phyloP scores from a whole-genome alignment of 2,113 vertebrate species.

The Cyprinodon variegatus region DNA sequence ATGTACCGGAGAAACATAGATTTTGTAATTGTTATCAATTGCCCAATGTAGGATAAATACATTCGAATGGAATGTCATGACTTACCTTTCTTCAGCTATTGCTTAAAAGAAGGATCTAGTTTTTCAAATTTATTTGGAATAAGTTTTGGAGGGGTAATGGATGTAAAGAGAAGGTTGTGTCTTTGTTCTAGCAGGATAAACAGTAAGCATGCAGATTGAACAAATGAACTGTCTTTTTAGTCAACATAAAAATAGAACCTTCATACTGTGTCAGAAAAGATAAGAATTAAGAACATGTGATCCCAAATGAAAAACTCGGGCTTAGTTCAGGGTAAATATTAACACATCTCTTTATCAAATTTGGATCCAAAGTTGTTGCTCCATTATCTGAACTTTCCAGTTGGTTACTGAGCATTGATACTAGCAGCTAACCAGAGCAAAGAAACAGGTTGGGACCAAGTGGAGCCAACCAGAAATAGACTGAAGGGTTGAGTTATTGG shows the following conservation, averaged over 20 bases:
- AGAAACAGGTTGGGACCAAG: conserved; percentile 70
- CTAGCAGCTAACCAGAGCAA: conserved; percentile 74
- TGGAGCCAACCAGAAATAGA: conserved; percentile 80
- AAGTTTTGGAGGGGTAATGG: conserved; percentile 88
- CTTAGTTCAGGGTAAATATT: background rate
- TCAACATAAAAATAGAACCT: conserved; percentile 90
- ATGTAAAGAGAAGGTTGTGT: conserved; percentile 91
- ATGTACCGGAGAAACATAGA: conserved; percentile 95
- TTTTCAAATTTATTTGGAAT: conserved; percentile 84
- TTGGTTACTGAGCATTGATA: conserved; percentile 58
- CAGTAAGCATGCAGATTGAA: conserved; percentile 93
- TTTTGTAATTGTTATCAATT: conserved; percentile 41
- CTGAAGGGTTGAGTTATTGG: conserved; percentile 83
- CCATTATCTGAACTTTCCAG: conserved; percentile 47
- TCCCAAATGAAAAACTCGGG: background rate
- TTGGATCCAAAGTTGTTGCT: conserved; percentile 15
- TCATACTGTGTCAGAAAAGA: conserved; percentile 94
- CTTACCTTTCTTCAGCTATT: conserved; percentile 98
- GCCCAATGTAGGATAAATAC: conserved; percentile 72
- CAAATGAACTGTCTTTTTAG: conserved; percentile 86
- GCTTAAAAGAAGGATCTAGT: conserved; percentile 89
- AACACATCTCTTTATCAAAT: background rate
- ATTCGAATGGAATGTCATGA: conserved; percentile 93
- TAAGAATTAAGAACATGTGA: background rate
- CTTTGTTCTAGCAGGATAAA: conserved; percentile 89